Evolutionary conservation across 1,140 invertebrate genomes (phyloP).

Genomic region (Nebria ingens): DNA sequence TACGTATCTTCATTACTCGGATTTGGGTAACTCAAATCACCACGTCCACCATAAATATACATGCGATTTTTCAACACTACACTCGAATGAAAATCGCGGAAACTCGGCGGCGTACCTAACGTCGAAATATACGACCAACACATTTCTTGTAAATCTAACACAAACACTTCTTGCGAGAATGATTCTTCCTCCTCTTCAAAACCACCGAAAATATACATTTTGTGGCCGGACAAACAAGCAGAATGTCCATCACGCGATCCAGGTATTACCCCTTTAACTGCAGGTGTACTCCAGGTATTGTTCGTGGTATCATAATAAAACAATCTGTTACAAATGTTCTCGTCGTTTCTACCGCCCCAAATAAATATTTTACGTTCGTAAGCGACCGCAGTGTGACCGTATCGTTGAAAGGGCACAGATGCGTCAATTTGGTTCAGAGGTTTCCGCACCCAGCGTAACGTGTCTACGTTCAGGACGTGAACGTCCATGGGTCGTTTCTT

Average conservation of each 20-base stretch:
- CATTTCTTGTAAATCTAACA: conserved; percentile 61
- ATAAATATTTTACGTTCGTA: conserved; percentile 69
- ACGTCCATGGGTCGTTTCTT: conserved; percentile 69
- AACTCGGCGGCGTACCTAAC: conserved; percentile 36
- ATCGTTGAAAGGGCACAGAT: conserved; percentile 47
- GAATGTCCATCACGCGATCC: conserved; percentile 81
- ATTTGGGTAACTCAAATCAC: conserved; percentile 52
- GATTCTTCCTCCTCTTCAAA: conserved; percentile 67
- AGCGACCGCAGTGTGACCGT: conserved; percentile 80
- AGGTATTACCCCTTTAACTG: conserved; percentile 55
- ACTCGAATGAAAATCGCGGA: conserved; percentile 82
- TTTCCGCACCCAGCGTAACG: conserved; percentile 46
- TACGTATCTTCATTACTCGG: conserved; percentile 63
- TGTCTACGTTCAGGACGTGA: conserved; percentile 72
- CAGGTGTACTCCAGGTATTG: conserved; percentile 54
- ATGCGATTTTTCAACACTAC: conserved; percentile 60
- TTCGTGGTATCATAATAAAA: conserved; percentile 70
- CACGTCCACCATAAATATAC: conserved; percentile 81
- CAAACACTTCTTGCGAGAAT: conserved; percentile 71
- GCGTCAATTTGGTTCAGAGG: conserved; percentile 20
- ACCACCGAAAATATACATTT: conserved; percentile 88
- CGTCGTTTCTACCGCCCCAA: conserved; percentile 86
- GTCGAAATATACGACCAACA: conserved; percentile 56
- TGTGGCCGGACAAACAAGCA: conserved; percentile 67
- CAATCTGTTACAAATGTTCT: conserved; percentile 63